Base-by-base conservation (phyloP, 2,113 vertebrate species). In the Prunella fulvescens region DNA sequence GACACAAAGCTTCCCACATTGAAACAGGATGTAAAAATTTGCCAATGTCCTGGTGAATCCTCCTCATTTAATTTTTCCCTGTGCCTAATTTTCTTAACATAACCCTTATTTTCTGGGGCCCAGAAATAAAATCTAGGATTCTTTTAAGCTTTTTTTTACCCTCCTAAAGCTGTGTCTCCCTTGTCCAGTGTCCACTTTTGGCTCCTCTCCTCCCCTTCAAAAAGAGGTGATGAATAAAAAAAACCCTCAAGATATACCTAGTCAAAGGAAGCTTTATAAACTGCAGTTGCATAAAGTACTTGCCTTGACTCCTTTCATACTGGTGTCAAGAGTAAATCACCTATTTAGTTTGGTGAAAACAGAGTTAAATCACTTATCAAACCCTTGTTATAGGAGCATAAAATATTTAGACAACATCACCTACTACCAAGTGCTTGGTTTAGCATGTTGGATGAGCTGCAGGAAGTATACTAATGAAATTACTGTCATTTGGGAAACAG, bases 321-420 rank as follows among this genome's bases (percentile, higher is more conserved):
- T 9, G 13, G 19, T 71, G 37, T 48, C 65, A 84, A 48, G 12
- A 77, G 15, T 7, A 92, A 86, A 87, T 45, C 25, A 61, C 53
- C 66, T 85, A 26, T 69, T 87, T 48, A 40, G 3, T 48, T 58
- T 24, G 71, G 39, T 62, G 57, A 80, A 88, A 92, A 83, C 19
- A 58, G 47, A 92, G 17, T 83, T 81, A 71, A 86, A 62, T 29
- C 45, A 39, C 61, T 78, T 60, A 66, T 58, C 64, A 88, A 88
- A 89, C 6, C 44, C 37, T 87, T 85, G 60, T 76, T 66, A 66
- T 18, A 62, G 72, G 66, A 93, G 25, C 31, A 76, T 19, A 89
- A 92, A 95, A 95, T 96, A 89, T 95, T 97, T 97, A 95, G 65
- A 42, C 92, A 96, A 74, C 83, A 87, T 60, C 45, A 56, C 47